phyloP scores from a whole-genome alignment of 1,140 invertebrate genomes.

The Tribolium madens region DNA sequence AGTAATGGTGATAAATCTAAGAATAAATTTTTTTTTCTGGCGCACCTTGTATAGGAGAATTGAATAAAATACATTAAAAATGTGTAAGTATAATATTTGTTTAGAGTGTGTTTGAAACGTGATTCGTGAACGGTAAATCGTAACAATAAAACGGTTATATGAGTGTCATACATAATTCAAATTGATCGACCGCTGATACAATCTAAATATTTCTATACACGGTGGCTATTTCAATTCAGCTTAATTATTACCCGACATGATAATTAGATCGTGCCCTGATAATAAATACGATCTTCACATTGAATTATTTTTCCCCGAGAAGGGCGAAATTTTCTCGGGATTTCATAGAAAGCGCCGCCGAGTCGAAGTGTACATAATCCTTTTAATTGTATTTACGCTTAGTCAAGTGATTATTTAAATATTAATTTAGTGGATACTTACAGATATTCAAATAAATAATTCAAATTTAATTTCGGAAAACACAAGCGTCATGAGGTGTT shows the following conservation, averaged over 20 bases:
- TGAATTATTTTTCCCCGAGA: slow-evolving; percentile 2
- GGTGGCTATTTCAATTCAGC: slow-evolving; percentile 40
- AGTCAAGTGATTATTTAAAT: slow-evolving; percentile 46
- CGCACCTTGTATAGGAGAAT: too few relatives aligned
- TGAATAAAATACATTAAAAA: background rate
- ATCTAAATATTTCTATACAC: slow-evolving; percentile 41
- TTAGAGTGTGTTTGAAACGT: slow-evolving; percentile 24
- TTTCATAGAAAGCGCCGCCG: background rate
- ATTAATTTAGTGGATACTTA: slow-evolving; percentile 53
- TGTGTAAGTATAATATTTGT: slow-evolving; percentile 32
- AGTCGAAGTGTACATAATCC: slow-evolving; percentile 46
- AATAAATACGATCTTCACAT: slow-evolving; percentile 36
- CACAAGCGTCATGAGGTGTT: slow-evolving; percentile 53
- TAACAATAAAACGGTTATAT: slow-evolving; percentile 43
- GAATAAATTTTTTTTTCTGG: too few relatives aligned
- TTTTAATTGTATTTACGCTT: slow-evolving; percentile 46
- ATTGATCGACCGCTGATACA: slow-evolving; percentile 42
- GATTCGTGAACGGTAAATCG: slow-evolving; percentile 29
- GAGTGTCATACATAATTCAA: slow-evolving; percentile 41
- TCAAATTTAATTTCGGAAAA: slow-evolving; percentile 57
- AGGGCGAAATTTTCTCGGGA: background rate
- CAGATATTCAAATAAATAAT: slow-evolving; percentile 58
- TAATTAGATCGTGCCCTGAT: slow-evolving; percentile 40
- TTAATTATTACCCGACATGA: slow-evolving; percentile 29
- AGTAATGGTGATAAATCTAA: too few relatives aligned